Percentiles rank a stretch among this genome's conserved stretches.
Conservation (phyloP, 2,113 vertebrate species). For the Callionymus lyra region DNA sequence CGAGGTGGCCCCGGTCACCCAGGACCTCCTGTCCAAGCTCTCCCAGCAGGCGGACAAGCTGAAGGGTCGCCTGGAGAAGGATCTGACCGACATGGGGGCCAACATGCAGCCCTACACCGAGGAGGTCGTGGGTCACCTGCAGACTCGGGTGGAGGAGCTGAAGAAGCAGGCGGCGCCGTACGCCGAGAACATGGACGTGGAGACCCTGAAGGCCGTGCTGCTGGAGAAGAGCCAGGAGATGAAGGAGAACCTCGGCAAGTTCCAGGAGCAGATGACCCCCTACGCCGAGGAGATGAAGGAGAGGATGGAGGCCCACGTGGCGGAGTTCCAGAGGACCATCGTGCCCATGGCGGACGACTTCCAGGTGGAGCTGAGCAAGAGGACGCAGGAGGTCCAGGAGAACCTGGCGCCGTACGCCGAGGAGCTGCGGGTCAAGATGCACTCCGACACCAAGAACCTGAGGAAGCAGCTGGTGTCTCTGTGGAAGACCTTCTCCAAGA, state of each 20-base stretch:
- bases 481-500: constrained; percentile 42
- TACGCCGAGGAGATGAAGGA: constrained; percentile 33
- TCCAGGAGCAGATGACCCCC: constrained; percentile 45
- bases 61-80: constrained; percentile 32
- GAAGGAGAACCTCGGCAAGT: constrained; percentile 18
- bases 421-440: constrained; percentile 33
- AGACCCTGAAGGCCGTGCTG: constrained; percentile 26
- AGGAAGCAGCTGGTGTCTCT: constrained; percentile 25
- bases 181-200: constrained; percentile 31
- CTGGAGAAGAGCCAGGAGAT: constrained; percentile 38
- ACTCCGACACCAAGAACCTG: constrained; percentile 37
- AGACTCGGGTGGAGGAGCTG: constrained; percentile 69
- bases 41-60: constrained; percentile 44
- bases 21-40: constrained; percentile 18
- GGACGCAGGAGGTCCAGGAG: constrained; percentile 43
- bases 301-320: constrained; percentile 41
- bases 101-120: constrained; percentile 34
- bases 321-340: constrained; percentile 50
- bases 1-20: constrained; percentile 21
- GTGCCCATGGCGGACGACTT: constrained; percentile 48
- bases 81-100: constrained; percentile 17
- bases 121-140: constrained; percentile 58
- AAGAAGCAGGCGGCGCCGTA: constrained; percentile 40
- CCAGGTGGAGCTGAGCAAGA: constrained; percentile 31
- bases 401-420: constrained; percentile 37